Conservation (phyloP, 2,888 invertebrate species). For the Boloria selene region DNA sequence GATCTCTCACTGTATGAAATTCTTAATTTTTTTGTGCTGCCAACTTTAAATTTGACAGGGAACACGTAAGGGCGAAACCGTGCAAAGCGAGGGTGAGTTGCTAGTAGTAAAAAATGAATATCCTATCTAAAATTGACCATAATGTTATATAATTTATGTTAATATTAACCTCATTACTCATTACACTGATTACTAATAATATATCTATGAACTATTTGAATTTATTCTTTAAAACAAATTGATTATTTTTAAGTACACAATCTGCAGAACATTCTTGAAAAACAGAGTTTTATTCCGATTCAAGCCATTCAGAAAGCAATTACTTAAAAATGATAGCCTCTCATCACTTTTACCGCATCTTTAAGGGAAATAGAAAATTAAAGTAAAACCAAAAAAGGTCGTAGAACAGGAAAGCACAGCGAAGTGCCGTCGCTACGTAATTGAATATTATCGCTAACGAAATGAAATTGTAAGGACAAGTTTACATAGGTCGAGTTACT, state of each 20-base stretch:
- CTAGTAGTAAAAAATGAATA: too few relatives aligned
- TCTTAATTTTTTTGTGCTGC: too few relatives aligned
- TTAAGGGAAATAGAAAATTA: constrained; percentile 28
- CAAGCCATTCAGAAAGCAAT: background rate
- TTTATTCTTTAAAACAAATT: too few relatives aligned
- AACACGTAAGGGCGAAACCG: too few relatives aligned
- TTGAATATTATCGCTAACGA: constrained; percentile 77
- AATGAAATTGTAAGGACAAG: constrained; percentile 62
- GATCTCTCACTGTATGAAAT: too few relatives aligned
- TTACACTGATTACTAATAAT: too few relatives aligned
- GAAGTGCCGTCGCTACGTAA: constrained; percentile 55
- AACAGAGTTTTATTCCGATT: background rate
- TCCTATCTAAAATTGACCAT: too few relatives aligned
- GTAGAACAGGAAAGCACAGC: constrained; percentile 32
- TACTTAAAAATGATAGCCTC: constrained; percentile 14
- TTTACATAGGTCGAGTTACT: constrained; percentile 9
- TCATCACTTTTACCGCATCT: constrained; percentile 10
- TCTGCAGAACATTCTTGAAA: background rate
- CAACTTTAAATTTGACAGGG: too few relatives aligned
- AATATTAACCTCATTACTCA: too few relatives aligned
- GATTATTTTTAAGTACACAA: background rate
- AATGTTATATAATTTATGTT: too few relatives aligned
- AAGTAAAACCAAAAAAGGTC: constrained; percentile 32
- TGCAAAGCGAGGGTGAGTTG: too few relatives aligned
- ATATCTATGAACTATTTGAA: too few relatives aligned